Evolutionary conservation across 2,113 vertebrate genomes (phyloP), one percentile per base, ranked within the genome.

Genomic region (Spilogale gracilis): DNA sequence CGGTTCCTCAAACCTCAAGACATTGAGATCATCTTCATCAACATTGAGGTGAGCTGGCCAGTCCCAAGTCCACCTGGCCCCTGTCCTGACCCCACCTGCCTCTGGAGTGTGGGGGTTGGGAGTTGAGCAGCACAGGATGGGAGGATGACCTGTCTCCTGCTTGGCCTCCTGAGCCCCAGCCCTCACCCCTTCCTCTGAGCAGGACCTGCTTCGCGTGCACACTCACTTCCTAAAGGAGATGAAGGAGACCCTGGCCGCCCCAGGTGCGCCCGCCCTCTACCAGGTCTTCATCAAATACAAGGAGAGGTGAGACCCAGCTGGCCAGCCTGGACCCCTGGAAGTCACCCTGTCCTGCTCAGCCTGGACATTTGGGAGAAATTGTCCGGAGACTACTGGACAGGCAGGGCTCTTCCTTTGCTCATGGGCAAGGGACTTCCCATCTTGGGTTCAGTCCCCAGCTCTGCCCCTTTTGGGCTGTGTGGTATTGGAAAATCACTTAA

Each of bases 11-110:
- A 98, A 16, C 84, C 97, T 7, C 97, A 98, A 6, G 99, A 99
- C 94, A 98, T 99, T 0, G 99, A 99, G 97, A 99, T 96, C 76
- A 99, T 99, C 98, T 99, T 99, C 97, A 99, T 99, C 97, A 99
- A 99, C 97, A 97, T 99, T 0, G 98, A 99, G 99, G 99, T 99
- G 98, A 97, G 96, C 60, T 2, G 0, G 48, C 11, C 0, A 3
- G 3, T 12, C 8, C 56, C 45, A 38, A 52, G 20, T n/a, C n/a
- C 32, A 58, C 69, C 54, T 0, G 32, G 73, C 45, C 14, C 56
- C n/a, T 16, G 14, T 27, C 10, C 17, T 5, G 67, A 45, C 20
- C 16, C 54, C 32, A 12, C 10, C 18, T 73, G 82, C 7, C 78
- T 52, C 61, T 38, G 73, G 48, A 12, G 5, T 8, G 6, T 27